Evolutionary conservation across 2,797 vertebrate genomes (phyloP), one percentile per base, ranked within the genome.

Genomic region (Oceanodroma leucorhoa): DNA sequence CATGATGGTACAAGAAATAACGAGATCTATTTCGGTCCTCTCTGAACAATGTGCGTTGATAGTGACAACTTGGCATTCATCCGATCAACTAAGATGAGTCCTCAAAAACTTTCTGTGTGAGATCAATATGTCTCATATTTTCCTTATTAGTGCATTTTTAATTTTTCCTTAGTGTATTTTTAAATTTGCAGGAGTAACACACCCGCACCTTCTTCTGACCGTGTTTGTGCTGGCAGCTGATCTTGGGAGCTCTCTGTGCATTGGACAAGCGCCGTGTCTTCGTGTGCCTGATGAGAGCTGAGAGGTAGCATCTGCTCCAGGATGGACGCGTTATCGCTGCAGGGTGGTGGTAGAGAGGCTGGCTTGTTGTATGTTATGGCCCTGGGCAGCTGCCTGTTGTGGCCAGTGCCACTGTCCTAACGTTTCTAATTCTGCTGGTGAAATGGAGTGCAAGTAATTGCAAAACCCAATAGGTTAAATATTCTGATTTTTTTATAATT

Each of bases 371-470:
- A 2, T 69, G 69, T 54, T 54, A 36, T 60, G 30, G 89, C 94
- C 80, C 51, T 2, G 0, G 97, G 97, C 97, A 91, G 92, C 82
- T 62, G 80, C 89, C 66, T 61, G 61, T 91, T 97, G 90, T 91
- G 90, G 96, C 94, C 80, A 83, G 85, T 27, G 2, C 41, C 1
- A 79, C 96, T 96, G 95, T 89, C 94, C 96, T 93, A 73, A 92
- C 60, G 32, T 83, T 96, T 97, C 69, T 89, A 85, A 96, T 98
- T 98, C 97, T 98, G 94, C 95, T 3, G 5, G 70, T 96, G 95
- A 98, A 98, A 98, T 97, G 96, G 95, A 96, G 95, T 98, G 97
- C 91, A 93, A 85, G 73, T 97, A 97, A 98, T 97, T 84, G 41
- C 27, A 84, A 91, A 95, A 94, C 76, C 14, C 96, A 91, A 94